Evolutionary conservation across 2,797 vertebrate genomes (phyloP), one percentile per base, ranked within the genome.

Genomic region (Halcyon leucocephala): DNA sequence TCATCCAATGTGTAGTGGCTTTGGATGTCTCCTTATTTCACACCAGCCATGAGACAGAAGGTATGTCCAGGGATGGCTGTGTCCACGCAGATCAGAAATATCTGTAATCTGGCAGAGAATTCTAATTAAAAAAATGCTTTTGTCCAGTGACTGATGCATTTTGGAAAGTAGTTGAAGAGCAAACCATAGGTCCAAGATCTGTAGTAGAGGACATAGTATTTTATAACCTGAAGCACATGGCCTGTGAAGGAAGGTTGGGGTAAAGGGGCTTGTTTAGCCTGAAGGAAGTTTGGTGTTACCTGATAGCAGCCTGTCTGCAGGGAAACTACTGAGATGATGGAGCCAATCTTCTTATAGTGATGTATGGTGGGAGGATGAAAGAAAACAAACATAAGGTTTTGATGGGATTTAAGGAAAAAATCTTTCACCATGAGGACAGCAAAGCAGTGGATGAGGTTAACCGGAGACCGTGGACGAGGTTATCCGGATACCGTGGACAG

Each of bases 221-320:
- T 67, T 33, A 37, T 22, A 83, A 44, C 33, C 28, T 42, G 9
- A 90, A 62, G 19, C 35, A 69, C 0, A 0, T 12, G 17, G 24
- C 9, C 31, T 44, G 14, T 33, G 35, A 76, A 11, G 26, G 20
- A 28, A 80, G 7, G 25, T 10, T 49, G 46, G 9, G 12, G 48
- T 26, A 52, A 70, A 26, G 16, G 6, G 14, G 3, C 9, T 29
- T 44, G 5, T 55, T 73, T 11, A 80, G 21, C 20, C 26, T 82
- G 79, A 84, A 70, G 46, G 17, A 72, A 29, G 58, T 74, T 48
- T 71, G 26, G 16, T 8, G 6, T 76, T 69, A 61, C 24, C 28
- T 39, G 24, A 26, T 7, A 81, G 19, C 14, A 90, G 11, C 22
- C 60, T 35, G 77, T 3, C 39, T 64, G 15, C 35, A 66, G 11